Evolutionary conservation across 2,797 vertebrate genomes (phyloP).

Genomic region (Parauchenoglanis punctatus): DNA sequence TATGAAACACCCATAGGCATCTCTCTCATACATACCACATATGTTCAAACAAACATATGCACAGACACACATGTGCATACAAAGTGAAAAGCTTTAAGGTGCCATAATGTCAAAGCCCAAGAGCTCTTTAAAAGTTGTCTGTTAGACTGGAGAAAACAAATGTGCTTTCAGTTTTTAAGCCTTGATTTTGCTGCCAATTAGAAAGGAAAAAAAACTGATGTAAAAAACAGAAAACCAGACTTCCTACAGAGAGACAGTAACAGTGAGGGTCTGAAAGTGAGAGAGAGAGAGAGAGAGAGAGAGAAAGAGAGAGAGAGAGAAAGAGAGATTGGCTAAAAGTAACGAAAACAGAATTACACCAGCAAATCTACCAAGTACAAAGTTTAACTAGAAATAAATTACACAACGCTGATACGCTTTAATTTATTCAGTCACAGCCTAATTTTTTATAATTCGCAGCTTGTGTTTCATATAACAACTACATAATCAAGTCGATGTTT

Average conservation of each 20-base stretch:
- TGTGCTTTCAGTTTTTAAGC: slow-evolving; percentile 49
- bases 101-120: slow-evolving; percentile 49
- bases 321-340: not conserved
- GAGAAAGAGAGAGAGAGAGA: not conserved
- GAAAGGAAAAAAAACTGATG: slow-evolving; percentile 37
- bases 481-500: slow-evolving; percentile 4
- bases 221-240: slow-evolving; percentile 52
- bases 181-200: slow-evolving; percentile 45
- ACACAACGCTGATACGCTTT: slow-evolving; percentile 20
- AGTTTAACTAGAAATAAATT: slow-evolving; percentile 4
- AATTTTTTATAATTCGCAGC: slow-evolving; percentile 3
- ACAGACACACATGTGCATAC: slow-evolving; percentile 45
- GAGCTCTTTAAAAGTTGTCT: slow-evolving; percentile 63
- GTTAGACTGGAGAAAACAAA: slow-evolving; percentile 58
- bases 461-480: slow-evolving; percentile 11
- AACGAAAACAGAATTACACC: not conserved
- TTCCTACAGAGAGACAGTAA: slow-evolving; percentile 39
- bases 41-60: slow-evolving; percentile 48
- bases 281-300: not conserved
- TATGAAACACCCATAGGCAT: slow-evolving; percentile 37
- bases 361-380: not conserved
- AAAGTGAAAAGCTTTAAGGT: slow-evolving; percentile 57
- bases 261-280: not conserved
- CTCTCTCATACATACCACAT: slow-evolving; percentile 42
- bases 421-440: slow-evolving; percentile 20